These are phyloP conservation scores for Diogma glabrata DNA, from an alignment of 2,888 invertebrate genomes.

Conservation along the genomic window DNA sequence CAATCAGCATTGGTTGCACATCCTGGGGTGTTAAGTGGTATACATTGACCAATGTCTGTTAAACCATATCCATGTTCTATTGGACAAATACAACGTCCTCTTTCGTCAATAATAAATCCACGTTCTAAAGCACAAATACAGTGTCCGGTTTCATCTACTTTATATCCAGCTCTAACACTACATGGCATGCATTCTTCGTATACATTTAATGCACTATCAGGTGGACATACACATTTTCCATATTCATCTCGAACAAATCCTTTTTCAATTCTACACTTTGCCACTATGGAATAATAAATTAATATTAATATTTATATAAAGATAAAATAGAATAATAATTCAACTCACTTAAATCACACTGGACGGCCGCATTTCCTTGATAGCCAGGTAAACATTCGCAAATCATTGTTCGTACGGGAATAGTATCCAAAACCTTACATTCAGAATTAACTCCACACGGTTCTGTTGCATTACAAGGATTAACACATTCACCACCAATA, in stretches of 20 bases:
- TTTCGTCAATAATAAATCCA: slow-evolving; percentile 65
- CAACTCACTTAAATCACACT: slow-evolving; percentile 66
- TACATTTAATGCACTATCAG: slow-evolving; percentile 62
- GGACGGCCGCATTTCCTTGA: slow-evolving; percentile 74
- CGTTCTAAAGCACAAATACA: slow-evolving; percentile 72
- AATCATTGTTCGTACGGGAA: slow-evolving; percentile 76
- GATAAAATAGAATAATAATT: no score
- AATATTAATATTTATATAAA: slow-evolving; percentile 3
- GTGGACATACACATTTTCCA: slow-evolving; percentile 63
- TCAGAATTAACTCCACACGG: slow-evolving; percentile 74
- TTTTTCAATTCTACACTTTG: slow-evolving; percentile 52
- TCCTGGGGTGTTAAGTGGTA: slow-evolving; percentile 39
- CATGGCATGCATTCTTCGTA: slow-evolving; percentile 71
- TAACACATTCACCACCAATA: slow-evolving; percentile 66
- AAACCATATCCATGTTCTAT: slow-evolving; percentile 53
- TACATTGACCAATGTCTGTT: slow-evolving; percentile 48
- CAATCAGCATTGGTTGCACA: slow-evolving; percentile 66
- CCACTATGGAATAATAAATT: slow-evolving; percentile 35
- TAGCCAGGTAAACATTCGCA: slow-evolving; percentile 80
- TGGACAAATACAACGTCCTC: slow-evolving; percentile 65
- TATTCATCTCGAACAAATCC: slow-evolving; percentile 50
- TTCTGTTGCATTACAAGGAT: slow-evolving; percentile 66
- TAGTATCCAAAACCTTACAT: slow-evolving; percentile 68
- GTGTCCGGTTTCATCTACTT: slow-evolving; percentile 62
- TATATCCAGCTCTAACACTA: slow-evolving; percentile 55